A percentile compares a stretch with the other conserved stretches of the same genome.
Evolutionary conservation across 2,113 vertebrate species (phyloP).

Genomic region (Rhadina sibilatrix): DNA sequence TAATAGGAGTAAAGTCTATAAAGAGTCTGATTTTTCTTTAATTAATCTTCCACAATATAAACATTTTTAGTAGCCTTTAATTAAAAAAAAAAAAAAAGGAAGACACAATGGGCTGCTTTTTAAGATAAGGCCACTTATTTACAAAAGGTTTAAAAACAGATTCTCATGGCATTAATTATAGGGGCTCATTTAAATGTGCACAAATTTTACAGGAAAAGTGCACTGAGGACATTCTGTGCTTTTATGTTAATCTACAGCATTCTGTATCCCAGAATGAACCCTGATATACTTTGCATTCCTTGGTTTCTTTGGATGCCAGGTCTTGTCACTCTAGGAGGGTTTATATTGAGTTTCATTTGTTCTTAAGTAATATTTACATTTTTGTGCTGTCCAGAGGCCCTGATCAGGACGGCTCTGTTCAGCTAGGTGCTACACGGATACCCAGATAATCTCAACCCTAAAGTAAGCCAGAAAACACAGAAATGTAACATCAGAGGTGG

Average conservation of each 20-base stretch:
- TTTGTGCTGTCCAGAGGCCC: neutral
- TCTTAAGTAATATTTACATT: slow-evolving; percentile 27
- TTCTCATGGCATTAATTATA: neutral
- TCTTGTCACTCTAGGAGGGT: neutral
- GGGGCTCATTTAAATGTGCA: neutral
- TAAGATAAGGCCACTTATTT: neutral
- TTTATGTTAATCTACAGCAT: neutral
- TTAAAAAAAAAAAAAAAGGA: neutral
- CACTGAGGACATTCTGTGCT: neutral
- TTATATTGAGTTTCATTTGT: slow-evolving; percentile 39
- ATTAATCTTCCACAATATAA: neutral
- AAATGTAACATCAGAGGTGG: neutral
- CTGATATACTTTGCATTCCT: neutral
- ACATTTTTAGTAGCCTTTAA: neutral
- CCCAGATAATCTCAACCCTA: neutral
- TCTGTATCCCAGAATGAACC: slow-evolving; percentile 17
- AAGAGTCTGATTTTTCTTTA: neutral
- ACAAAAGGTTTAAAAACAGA: neutral
- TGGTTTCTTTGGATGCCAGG: neutral
- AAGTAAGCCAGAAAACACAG: neutral
- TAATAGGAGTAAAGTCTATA: neutral
- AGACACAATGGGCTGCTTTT: neutral
- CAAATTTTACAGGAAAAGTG: neutral
- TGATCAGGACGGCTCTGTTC: slow-evolving; percentile 1
- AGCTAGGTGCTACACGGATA: neutral